These are phyloP conservation scores for Caprella mutica DNA, from an alignment of 2,888 invertebrate species.

Conservation along the genomic window DNA sequence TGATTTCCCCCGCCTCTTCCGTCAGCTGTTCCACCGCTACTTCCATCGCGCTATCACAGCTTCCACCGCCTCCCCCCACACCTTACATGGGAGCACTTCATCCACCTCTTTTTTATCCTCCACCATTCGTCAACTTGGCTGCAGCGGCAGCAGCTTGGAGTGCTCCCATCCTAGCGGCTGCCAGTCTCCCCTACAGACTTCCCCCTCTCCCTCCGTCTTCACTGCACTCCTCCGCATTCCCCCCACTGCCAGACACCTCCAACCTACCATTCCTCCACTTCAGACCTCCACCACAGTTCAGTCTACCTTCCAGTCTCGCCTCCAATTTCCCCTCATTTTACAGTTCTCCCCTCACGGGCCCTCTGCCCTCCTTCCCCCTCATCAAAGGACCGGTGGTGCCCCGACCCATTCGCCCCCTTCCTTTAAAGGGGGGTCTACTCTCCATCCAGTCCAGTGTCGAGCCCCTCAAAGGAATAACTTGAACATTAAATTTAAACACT, in stretches of 20 bases:
- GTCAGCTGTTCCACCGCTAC: neutral
- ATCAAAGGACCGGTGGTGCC: neutral
- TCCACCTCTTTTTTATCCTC: neutral
- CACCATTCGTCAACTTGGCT: neutral
- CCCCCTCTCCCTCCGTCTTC: neutral
- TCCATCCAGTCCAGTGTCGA: neutral
- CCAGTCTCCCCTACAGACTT: slow-evolving; percentile 1
- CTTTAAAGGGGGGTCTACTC: slow-evolving; percentile 3
- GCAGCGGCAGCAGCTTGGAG: slow-evolving; percentile 9
- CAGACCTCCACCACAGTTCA: neutral
- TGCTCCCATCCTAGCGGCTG: neutral
- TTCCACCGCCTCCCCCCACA: neutral
- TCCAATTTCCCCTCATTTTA: neutral
- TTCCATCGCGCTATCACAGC: neutral
- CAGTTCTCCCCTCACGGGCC: neutral
- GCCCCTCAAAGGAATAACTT: slow-evolving; percentile 3
- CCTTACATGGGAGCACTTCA: neutral
- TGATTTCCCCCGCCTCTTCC: neutral
- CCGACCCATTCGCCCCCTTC: slow-evolving; percentile 3
- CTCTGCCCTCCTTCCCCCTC: neutral
- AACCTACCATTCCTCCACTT: neutral
- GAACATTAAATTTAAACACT: neutral
- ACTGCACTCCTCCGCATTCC: neutral
- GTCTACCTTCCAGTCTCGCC: neutral
- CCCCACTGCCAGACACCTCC: neutral